A percentile compares a stretch with the other conserved stretches of the same genome.
These are phyloP conservation scores for Mongoloraphidia duomilia DNA, from an alignment of 2,888 invertebrate species.

Conservation along the genomic window DNA sequence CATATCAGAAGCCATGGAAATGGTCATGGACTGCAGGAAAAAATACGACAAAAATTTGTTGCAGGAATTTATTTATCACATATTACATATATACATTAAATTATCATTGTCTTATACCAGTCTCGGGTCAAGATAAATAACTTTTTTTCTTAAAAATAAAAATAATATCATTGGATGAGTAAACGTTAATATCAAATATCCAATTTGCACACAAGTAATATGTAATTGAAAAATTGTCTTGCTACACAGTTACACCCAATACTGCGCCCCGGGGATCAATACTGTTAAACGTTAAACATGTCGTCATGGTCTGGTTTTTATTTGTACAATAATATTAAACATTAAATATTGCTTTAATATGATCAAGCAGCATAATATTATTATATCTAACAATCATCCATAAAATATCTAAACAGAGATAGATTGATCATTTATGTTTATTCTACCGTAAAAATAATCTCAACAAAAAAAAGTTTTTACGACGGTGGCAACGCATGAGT, in stretches of 20 bases:
- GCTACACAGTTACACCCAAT: too few relatives aligned
- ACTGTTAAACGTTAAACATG: neutral
- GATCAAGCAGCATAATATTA: neutral
- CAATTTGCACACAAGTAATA: neutral
- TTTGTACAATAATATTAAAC: neutral
- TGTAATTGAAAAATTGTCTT: neutral
- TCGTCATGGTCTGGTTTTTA: slow-evolving; percentile 1
- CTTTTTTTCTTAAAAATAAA: too few relatives aligned
- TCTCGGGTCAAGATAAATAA: too few relatives aligned
- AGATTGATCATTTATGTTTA: neutral
- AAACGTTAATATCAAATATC: neutral
- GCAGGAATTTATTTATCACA: too few relatives aligned
- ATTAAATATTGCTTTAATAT: slow-evolving; percentile 5
- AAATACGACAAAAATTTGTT: too few relatives aligned
- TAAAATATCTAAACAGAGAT: slow-evolving; percentile 1
- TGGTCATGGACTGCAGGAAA: too few relatives aligned
- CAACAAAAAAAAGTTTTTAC: slow-evolving; percentile 17
- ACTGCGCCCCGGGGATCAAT: too few relatives aligned
- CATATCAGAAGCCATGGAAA: too few relatives aligned
- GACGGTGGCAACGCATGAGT: slow-evolving; percentile 35
- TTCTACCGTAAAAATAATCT: neutral
- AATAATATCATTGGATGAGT: too few relatives aligned
- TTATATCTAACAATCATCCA: neutral
- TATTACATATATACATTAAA: too few relatives aligned
- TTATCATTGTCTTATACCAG: too few relatives aligned